phyloP scores from a whole-genome alignment of 2,797 vertebrate genomes.

The Coluber constrictor region DNA sequence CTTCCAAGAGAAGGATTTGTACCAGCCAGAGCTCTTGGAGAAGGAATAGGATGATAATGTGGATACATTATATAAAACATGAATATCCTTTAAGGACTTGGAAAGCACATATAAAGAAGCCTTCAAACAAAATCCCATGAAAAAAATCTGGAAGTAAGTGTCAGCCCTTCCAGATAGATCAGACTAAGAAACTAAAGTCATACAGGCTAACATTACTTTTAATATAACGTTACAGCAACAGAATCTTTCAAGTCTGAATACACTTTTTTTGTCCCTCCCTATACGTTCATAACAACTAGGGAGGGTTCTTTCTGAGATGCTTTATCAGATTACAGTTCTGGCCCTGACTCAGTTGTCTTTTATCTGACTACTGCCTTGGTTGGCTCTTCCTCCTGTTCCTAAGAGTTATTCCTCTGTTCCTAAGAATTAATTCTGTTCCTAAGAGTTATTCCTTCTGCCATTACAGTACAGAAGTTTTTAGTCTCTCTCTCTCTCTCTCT shows the following conservation, averaged over 20 bases:
- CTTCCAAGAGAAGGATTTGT: not conserved
- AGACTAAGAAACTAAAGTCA: not conserved
- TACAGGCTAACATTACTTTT: not conserved
- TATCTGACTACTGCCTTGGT: not conserved
- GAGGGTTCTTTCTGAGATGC: not conserved
- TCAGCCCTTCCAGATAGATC: not conserved
- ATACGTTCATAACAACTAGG: not conserved
- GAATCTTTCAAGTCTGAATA: not conserved
- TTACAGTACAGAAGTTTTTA: not conserved
- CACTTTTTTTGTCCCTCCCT: not conserved
- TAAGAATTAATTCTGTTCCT: too few species aligned
- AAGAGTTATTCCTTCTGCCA: not conserved
- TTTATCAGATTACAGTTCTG: not conserved
- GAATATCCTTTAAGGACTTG: not conserved
- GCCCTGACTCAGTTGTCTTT: not conserved
- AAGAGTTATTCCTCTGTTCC: too few species aligned
- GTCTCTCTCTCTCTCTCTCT: too few species aligned
- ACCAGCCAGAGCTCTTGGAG: not conserved
- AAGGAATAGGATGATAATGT: not conserved
- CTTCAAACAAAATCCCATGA: not conserved
- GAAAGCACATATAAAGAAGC: not conserved
- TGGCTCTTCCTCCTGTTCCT: not conserved
- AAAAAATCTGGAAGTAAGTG: not conserved
- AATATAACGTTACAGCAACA: not conserved
- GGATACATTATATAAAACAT: not conserved